Evolutionary conservation across 2,888 invertebrate genomes (phyloP), one percentile per base, ranked within the genome.

Genomic region (Anthophora plumipes): DNA sequence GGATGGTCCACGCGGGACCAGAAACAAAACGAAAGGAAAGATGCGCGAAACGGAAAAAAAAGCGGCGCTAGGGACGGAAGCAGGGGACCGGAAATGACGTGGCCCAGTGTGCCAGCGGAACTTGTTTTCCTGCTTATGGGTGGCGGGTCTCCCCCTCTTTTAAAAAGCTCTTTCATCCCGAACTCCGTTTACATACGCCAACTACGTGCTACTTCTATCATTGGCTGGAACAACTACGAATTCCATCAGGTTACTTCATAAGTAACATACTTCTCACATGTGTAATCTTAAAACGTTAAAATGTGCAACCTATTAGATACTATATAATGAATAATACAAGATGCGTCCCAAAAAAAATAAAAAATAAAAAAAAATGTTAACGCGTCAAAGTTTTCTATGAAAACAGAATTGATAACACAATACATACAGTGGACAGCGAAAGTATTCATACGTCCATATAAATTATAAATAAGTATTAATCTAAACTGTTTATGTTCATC

Each of bases 111-210:
- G 77, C 81, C 79, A 85, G 89, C 91, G 91, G 92, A 92, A 92
- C 92, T 90, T 89, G 91, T 89, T 92, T 92, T 92, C 92, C 92
- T 92, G 92, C 92, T 92, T 90, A 91, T 87, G 73, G 79, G 59
- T 79, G 86, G 84, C 89, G 84, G 90, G 87, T 82, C 88, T 88
- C 87, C 83, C 87, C 83, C 84, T 83, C 87, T 91, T 92, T 89
- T 88, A 81, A 90, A 92, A 92, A 91, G 90, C 90, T 90, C 91
- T 92, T 89, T 88, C 89, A 87, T 88, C 64, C 87, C 66, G 69
- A 80, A 66, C 46, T 37, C 46, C 17, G 17, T n/a, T n/a, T n/a
- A n/a, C n/a, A n/a, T 25, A 59, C 7, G 11, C 48, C 43, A 59
- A 7, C 52, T 43, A 41, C 17, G 60, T 20, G 25, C 48, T 46